Evolutionary conservation across 1,140 invertebrate species (phyloP).

Genomic region (Anastrepha obliqua): DNA sequence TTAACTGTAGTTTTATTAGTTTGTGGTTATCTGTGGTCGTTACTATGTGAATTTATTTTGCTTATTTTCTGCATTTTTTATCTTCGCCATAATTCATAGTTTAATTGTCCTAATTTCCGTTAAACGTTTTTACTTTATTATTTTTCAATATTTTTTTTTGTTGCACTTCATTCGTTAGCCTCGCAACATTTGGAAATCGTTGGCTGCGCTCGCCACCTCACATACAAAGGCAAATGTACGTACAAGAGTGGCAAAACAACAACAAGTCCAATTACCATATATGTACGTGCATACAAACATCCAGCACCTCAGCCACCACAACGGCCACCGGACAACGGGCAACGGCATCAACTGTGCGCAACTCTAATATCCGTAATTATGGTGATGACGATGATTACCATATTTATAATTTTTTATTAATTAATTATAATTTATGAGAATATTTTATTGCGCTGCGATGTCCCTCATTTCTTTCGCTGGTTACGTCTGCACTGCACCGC

Average conservation of each 20-base stretch:
- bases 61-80: neutral
- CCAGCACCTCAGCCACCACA: neutral
- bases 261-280: too few species aligned
- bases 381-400: conserved; percentile 46
- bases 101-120: conserved; percentile 18
- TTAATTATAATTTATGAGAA: conserved; percentile 56
- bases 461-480: neutral
- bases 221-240: neutral
- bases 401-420: conserved; percentile 54
- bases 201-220: neutral
- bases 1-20: neutral
- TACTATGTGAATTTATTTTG: neutral
- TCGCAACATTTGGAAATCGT: neutral
- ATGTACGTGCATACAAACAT: too few species aligned
- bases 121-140: neutral
- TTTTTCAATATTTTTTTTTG: neutral
- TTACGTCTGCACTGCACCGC: neutral
- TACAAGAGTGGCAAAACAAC: too few species aligned
- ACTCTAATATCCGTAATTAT: conserved; percentile 23
- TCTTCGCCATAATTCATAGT: neutral
- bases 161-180: neutral
- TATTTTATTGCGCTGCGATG: conserved; percentile 37
- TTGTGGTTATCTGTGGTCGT: neutral
- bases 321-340: neutral
- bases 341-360: neutral